Base-by-base conservation (phyloP, 2,797 vertebrate species). In the Enteromius anoplus region DNA sequence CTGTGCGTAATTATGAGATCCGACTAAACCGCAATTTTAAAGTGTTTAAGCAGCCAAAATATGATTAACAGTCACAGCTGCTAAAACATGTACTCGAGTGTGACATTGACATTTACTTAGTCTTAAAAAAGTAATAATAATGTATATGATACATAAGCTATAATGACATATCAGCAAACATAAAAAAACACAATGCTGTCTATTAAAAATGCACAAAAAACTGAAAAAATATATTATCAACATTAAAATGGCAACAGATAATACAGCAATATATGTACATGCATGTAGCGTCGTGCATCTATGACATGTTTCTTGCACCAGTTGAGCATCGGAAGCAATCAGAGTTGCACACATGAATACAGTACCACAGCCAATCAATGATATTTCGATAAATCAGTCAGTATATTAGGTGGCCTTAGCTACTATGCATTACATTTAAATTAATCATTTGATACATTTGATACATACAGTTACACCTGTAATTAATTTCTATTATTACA, bases 1-100 rank as follows among this genome's bases (percentile, higher is more conserved):
- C 82, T 78, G 82, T 64, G 82, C 51, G 65, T 45, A 78, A 62
- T 83, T 77, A 83, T 77, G 53, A 83, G 75, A 62, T 71, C 82
- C 19, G 66, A 78, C 65, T 78, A 51, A 77, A 85, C 78, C 62
- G 26, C 79, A 69, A 34, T 51, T 55, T 47, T 53, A 71, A 40
- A 78, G 37, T 32, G 80, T 65, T 73, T 82, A 55, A 64, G 40
- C 49, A 47, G 49, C 9, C 84, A 66, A 62, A 66, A 78, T 81
- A 66, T 72, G 66, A 82, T 70, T 66, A 49, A 72, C 26, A 45
- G 55, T 65, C 47, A 68, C 47, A 69, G 34, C 37, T 68, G 72
- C 62, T 76, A 2, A 82, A 73, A 64, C 2, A 2, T 37, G 69
- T 34, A 23, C 53, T 72, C 3, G 40, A 51, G 42, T 37, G 69